Evolutionary conservation across 2,113 vertebrate species (phyloP).

Genomic region (Callorhinus ursinus): DNA sequence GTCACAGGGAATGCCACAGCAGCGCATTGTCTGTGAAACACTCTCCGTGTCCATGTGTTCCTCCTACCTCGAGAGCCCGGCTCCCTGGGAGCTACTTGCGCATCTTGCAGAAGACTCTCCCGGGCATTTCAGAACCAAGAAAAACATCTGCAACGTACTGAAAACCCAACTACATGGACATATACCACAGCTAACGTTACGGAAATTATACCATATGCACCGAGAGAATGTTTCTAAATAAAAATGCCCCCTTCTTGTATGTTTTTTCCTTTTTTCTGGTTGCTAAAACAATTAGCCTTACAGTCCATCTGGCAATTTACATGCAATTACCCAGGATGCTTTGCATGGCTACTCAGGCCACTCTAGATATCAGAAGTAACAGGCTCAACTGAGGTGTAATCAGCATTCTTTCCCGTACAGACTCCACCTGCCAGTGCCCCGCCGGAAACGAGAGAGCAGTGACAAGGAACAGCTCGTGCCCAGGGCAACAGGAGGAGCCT

Average conservation of each 20-base stretch:
- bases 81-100: background rate
- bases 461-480: rapidly evolving
- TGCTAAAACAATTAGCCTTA: slow-evolving; percentile 70
- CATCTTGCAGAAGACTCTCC: background rate
- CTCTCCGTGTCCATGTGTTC: background rate
- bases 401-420: background rate
- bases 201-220: background rate
- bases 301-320: slow-evolving; percentile 67
- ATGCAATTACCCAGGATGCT: slow-evolving; percentile 31
- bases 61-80: background rate
- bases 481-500: background rate
- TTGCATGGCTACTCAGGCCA: background rate
- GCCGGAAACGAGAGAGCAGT: background rate
- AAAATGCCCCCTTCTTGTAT: slow-evolving; percentile 19
- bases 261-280: background rate
- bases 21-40: background rate
- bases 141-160: rapidly evolving
- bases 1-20: rapidly evolving
- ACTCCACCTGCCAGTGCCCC: background rate
- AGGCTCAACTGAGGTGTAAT: background rate
- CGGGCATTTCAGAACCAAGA: background rate
- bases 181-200: rapidly evolving
- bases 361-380: background rate
- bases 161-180: background rate
- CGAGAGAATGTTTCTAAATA: background rate